Evolutionary conservation across 2,888 invertebrate genomes (phyloP), one percentile per base, ranked within the genome.

Genomic region (Harpalus rubripes): DNA sequence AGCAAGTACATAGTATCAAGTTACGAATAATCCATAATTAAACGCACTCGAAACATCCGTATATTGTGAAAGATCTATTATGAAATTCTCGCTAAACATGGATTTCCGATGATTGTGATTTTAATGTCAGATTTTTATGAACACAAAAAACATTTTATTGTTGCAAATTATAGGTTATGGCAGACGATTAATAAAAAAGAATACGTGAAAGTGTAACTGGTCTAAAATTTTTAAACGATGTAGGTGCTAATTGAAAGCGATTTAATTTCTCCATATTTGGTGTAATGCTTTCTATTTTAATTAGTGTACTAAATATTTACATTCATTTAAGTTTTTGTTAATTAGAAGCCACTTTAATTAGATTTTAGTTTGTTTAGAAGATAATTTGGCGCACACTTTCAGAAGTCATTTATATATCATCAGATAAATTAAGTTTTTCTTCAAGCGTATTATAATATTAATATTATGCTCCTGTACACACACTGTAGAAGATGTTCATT

Each of bases 241-340:
- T 59, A 81, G 61, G 81, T 65, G 65, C 58, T 81, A 81, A 81
- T 81, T 81, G 65, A 65, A 81, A 65, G 61, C 63, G 16, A 12
- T 16, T 5, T 81, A 65, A 63, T 61, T 81, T 81, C 63, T 63
- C 81, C 58, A 18, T 52, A 63, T 81, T 81, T 81, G 61, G 81
- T 61, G 39, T 65, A 81, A 65, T 81, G 65, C 81, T 81, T 81
- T 81, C 81, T 81, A 81, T 65, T 81, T 65, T 81, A 65, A 81
- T 81, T 81, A 63, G 16, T 79, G 39, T 16, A 59, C 61, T 79
- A 61, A 79, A 79, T 79, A 61, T 61, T 79, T 79, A 59, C 61
- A 61, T 79, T 79, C 58, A 32, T 41, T 79, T 61, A 52, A 39
- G 59, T 32, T 79, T 61, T 79, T 59, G 61, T 79, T 15, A 15